Conservation (phyloP, 2,113 vertebrate genomes). For the Sphyrna mokarran region DNA sequence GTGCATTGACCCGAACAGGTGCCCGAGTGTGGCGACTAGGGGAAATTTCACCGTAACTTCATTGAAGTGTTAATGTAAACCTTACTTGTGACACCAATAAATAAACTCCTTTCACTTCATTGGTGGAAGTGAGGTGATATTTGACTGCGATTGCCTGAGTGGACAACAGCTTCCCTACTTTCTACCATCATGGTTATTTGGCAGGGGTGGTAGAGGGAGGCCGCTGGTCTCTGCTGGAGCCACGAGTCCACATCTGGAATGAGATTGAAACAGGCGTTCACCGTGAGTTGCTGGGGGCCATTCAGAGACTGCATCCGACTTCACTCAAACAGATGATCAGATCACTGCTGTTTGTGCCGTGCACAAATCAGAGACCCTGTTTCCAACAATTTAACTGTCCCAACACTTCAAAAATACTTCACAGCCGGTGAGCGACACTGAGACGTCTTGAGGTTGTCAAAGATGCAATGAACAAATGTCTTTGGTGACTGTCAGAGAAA, state of each 20-base stretch:
- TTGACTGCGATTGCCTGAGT: neutral
- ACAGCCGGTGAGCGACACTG: neutral
- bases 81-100: no score
- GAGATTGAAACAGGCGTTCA: no score
- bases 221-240: neutral
- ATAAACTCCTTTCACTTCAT: no score
- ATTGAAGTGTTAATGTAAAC: no score
- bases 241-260: no score
- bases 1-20: no score
- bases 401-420: no score
- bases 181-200: neutral
- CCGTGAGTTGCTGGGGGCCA: neutral
- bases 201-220: neutral
- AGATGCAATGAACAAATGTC: neutral
- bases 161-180: neutral
- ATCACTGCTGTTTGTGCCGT: neutral
- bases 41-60: no score
- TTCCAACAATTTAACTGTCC: neutral
- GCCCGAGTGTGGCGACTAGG: no score
- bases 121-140: neutral
- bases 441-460: neutral
- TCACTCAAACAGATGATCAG: neutral
- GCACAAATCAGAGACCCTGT: neutral
- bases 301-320: neutral
- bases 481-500: no score